Base-by-base conservation (phyloP, 1,140 invertebrate species). In the Diabrotica undecimpunctata region DNA sequence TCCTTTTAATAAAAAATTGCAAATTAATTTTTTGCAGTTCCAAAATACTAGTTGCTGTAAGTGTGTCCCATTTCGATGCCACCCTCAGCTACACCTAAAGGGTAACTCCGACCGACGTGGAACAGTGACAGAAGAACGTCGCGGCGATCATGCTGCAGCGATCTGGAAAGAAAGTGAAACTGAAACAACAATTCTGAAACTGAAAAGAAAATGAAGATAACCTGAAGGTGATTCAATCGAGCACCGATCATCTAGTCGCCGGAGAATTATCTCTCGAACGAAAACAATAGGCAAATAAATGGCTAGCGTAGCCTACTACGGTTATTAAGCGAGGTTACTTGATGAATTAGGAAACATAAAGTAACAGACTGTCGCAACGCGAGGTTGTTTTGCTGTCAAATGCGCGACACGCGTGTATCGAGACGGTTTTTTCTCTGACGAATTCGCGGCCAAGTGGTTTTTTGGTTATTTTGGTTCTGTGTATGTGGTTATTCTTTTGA, bases 341-440 rank as follows among this genome's bases (percentile, higher is more conserved):
- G 41, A 46, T 46, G 41, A n/a, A 46, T 46, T 46, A 46, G 41
- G 41, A 46, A 46, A 46, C 41, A 46, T n/a, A 46, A 46, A 46
- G 41, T 46, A 46, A 46, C 8, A 46, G 41, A 46, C 41, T 46
- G n/a, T 46, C 41, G n/a, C 8, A n/a, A 46, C 8, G 41, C 8
- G 41, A 46, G 41, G 41, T 46, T 46, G 41, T 46, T 46, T n/a
- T 46, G 8, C 41, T 46, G 41, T 46, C n/a, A 46, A 10, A n/a
- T 4, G 41, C 41, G 41, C n/a, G 41, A n/a, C 41, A n/a, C 41
- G 41, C 41, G 41, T 46, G 41, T 25, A 25, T 25, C 25, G 25
- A 25, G 25, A 25, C 25, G 25, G 25, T 25, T 25, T 25, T 25
- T 25, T 25, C 25, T 25, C 25, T 25, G 25, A 25, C 25, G 25